A percentile compares a stretch with the other conserved stretches of the same genome.
These are phyloP conservation scores for Malurus splendens DNA, from an alignment of 2,797 vertebrate species.

Conservation along the genomic window DNA sequence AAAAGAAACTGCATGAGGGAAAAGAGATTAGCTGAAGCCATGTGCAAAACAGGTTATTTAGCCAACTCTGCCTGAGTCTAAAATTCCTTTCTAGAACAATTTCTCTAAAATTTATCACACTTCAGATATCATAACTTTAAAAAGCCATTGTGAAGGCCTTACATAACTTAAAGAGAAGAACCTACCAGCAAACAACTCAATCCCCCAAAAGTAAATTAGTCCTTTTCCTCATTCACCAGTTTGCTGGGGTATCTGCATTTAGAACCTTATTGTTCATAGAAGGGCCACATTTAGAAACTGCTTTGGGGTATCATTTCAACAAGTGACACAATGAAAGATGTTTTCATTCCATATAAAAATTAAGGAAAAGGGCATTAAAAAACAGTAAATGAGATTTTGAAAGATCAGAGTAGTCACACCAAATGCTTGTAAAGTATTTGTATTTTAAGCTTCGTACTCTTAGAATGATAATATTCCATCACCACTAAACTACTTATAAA, in stretches of 20 bases:
- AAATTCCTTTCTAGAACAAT: neutral
- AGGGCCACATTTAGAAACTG: neutral
- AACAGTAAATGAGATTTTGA: neutral
- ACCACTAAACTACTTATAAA: neutral
- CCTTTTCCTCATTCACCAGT: neutral
- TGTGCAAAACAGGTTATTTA: neutral
- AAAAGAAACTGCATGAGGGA: neutral
- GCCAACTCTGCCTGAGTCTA: neutral
- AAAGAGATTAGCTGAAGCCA: neutral
- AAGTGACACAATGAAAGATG: neutral
- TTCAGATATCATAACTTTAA: neutral
- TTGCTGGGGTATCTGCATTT: neutral
- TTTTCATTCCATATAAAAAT: neutral
- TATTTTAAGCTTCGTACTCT: neutral
- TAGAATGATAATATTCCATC: neutral
- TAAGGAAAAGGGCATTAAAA: neutral
- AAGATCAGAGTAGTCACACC: accelerated
- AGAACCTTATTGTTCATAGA: neutral
- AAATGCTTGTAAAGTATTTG: neutral
- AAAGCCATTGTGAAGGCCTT: neutral
- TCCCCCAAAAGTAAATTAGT: accelerated
- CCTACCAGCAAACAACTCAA: neutral
- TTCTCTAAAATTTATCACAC: neutral
- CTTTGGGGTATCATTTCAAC: neutral
- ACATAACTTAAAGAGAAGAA: neutral